phyloP scores from a whole-genome alignment of 2,113 vertebrate genomes.

The Pseudopipra pipra region DNA sequence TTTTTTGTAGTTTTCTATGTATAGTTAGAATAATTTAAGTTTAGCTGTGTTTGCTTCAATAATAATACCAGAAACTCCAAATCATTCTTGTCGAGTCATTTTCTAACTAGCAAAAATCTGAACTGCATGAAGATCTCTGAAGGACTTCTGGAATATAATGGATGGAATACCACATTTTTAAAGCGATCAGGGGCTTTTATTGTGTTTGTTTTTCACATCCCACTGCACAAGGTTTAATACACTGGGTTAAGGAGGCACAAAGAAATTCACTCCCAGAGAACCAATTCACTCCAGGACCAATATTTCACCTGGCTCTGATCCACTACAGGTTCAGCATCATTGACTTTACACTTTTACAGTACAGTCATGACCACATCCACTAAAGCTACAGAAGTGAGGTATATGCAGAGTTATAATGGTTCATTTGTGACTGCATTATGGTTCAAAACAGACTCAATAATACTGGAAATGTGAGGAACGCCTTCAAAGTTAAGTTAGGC shows the following conservation, averaged over 20 bases:
- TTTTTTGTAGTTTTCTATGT: no score
- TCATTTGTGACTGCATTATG: background rate
- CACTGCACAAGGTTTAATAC: background rate
- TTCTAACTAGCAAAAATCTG: background rate
- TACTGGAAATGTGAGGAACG: background rate
- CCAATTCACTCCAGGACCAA: slow-evolving; percentile 9
- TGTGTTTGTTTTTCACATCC: background rate
- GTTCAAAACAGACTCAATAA: slow-evolving; percentile 45
- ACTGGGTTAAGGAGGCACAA: background rate
- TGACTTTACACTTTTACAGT: background rate
- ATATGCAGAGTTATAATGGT: background rate
- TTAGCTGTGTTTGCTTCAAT: background rate
- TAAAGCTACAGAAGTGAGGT: background rate
- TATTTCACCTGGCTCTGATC: background rate
- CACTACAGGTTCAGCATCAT: background rate
- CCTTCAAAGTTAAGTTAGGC: slow-evolving; percentile 39
- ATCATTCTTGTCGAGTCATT: background rate
- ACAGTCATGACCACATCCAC: background rate
- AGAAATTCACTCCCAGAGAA: slow-evolving; percentile 20
- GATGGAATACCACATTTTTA: background rate
- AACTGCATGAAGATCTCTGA: background rate
- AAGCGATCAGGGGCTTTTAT: background rate
- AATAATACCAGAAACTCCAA: background rate
- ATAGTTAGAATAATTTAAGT: background rate
- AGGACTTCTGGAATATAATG: background rate